Conservation (phyloP, 2,888 invertebrate genomes). For the Acanthopleura granulata region DNA sequence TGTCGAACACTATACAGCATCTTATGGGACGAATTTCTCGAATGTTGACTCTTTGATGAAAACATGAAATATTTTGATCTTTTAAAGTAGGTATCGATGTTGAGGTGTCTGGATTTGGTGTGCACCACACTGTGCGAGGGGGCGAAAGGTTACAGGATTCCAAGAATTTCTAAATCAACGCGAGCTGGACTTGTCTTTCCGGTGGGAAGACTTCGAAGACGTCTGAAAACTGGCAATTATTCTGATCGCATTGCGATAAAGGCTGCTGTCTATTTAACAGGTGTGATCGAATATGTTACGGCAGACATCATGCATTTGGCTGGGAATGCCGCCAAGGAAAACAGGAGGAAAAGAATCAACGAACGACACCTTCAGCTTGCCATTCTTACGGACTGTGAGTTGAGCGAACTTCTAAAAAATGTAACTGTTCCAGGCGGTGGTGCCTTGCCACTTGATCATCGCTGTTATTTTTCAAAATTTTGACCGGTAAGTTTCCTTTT, state of each 20-base stretch:
- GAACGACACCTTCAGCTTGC: not conserved
- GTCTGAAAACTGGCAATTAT: not conserved
- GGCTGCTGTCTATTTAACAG: not conserved
- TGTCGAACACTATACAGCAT: too few species aligned
- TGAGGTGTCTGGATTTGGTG: not conserved
- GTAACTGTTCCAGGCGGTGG: not conserved
- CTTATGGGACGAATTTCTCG: too few species aligned
- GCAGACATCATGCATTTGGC: not conserved
- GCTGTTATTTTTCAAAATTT: not conserved
- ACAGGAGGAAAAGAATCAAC: not conserved
- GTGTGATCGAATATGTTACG: not conserved
- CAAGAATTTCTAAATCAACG: not conserved
- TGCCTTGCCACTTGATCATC: not conserved
- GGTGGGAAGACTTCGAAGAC: not conserved
- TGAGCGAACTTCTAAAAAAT: not conserved
- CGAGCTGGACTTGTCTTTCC: conserved; percentile 2
- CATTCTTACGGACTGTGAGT: not conserved
- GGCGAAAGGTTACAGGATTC: not conserved
- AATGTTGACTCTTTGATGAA: too few species aligned
- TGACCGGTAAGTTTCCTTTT: not conserved
- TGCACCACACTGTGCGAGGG: not conserved
- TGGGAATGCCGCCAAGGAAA: not conserved
- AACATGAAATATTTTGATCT: too few species aligned
- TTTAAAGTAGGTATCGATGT: not conserved
- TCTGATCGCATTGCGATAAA: not conserved